Conservation (phyloP, 2,888 invertebrate species). For the Hypsopygia costalis region DNA sequence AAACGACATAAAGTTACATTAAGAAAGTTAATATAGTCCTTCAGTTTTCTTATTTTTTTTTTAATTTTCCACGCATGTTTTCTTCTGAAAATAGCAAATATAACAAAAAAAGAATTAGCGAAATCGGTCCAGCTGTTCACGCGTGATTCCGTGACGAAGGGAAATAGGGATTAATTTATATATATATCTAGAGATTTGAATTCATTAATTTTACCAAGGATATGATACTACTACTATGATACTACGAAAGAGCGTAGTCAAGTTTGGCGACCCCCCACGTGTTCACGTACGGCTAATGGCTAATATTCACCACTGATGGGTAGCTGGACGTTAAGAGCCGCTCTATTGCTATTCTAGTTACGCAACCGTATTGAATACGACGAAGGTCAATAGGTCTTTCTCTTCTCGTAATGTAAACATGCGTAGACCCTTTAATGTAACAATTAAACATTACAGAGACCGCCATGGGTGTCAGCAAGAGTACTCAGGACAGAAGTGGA, state of each 20-base stretch:
- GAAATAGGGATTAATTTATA: neutral
- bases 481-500: constrained; percentile 89
- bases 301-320: constrained; percentile 56
- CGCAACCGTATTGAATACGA: constrained; percentile 45
- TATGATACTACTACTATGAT: no score
- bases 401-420: constrained; percentile 20
- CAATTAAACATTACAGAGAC: constrained; percentile 81
- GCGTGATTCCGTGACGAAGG: no score
- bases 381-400: constrained; percentile 47
- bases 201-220: no score
- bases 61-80: no score
- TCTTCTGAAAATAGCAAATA: no score
- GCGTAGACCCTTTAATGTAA: constrained; percentile 10
- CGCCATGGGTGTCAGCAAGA: constrained; percentile 93
- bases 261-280: constrained; percentile 65
- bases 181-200: no score
- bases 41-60: no score
- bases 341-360: constrained; percentile 44
- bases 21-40: no score
- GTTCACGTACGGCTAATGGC: constrained; percentile 58
- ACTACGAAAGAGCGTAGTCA: constrained; percentile 26
- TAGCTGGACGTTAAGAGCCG: constrained; percentile 31
- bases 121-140: no score
- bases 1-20: no score
- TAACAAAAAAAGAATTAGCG: no score